Base-by-base conservation (phyloP, 2,113 vertebrate genomes). In the Taurulus bubalis region DNA sequence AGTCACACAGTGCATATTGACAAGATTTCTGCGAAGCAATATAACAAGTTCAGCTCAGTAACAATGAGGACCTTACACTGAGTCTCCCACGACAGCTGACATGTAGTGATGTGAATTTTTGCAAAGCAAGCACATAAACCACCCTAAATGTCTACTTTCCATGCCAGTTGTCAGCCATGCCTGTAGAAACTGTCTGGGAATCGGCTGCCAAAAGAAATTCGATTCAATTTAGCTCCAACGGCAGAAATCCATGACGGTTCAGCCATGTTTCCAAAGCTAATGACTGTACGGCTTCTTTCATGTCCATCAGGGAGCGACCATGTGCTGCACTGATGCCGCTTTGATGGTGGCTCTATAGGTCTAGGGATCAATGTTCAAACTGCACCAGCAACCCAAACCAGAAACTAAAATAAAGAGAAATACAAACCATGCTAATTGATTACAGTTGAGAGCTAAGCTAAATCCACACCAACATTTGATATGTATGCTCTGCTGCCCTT, bases 41-140 rank as follows among this genome's bases (percentile, higher is more conserved):
- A 14, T 30, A 65, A 84, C 76, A 78, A 86, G 34, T 79, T 34
- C 51, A 67, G 62, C 62, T 45, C 26, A 18, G 36, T n/a, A 70
- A 75, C 80, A 84, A 79, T 75, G 78, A 73, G 59, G 55, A 85
- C 71, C 55, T 75, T 79, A 36, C 47, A 56, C 62, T 45, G 1
- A 11, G 79, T 79, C 68, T 72, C 64, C 45, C 18, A 24, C 67
- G 11, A 82, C 78, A 83, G 85, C 86, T 86, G 85, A 81, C 88
- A 77, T 42, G 60, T 36, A 34, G 76, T 60, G 68, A 86, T 71
- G 76, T 26, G 71, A 58, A 30, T 84, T 75, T 53, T 34, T 88
- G 78, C 85, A 49, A 10, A 0, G 63, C 30, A 10, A 28, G 77
- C 90, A 85, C 65, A 77, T 73, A 73, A 58, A 69, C 75, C 38